These are phyloP conservation scores for Gymnothorax reevesii DNA, from an alignment of 2,797 vertebrate species.

Conservation along the genomic window DNA sequence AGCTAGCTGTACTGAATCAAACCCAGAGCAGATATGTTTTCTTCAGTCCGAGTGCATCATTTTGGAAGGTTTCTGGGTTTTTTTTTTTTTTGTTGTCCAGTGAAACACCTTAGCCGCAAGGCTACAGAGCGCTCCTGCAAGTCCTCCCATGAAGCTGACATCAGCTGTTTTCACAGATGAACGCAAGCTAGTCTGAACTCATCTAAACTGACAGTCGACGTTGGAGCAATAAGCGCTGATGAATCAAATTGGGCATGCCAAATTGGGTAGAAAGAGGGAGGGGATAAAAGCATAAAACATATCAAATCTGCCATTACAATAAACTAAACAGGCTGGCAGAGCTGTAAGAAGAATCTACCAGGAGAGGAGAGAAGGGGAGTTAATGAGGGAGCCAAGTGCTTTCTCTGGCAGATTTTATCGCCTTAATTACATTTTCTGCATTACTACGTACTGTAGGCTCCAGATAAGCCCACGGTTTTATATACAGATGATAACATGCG, in stretches of 20 bases:
- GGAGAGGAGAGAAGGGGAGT: not conserved
- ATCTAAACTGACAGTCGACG: not conserved
- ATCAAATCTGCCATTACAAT: not conserved
- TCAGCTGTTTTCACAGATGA: not conserved
- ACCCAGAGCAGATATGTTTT: too few relatives aligned
- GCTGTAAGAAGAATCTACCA: not conserved
- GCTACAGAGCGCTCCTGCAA: not conserved
- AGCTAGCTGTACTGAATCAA: too few relatives aligned
- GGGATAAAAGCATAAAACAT: not conserved
- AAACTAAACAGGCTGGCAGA: not conserved
- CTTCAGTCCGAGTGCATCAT: too few relatives aligned
- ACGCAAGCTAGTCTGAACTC: not conserved
- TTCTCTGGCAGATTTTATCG: conserved; percentile 14
- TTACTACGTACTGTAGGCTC: not conserved
- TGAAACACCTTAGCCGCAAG: too few relatives aligned
- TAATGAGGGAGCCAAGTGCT: not conserved
- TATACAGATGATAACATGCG: not conserved
- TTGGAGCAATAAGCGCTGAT: not conserved
- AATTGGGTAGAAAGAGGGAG: not conserved
- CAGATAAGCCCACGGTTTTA: not conserved
- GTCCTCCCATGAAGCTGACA: not conserved
- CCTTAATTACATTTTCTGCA: conserved; percentile 15
- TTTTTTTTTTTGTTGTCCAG: too few relatives aligned
- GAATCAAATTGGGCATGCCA: not conserved
- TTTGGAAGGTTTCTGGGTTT: too few relatives aligned